Evolutionary conservation across 2,888 invertebrate genomes (phyloP).

Genomic region (Cosmopolites sordidus): DNA sequence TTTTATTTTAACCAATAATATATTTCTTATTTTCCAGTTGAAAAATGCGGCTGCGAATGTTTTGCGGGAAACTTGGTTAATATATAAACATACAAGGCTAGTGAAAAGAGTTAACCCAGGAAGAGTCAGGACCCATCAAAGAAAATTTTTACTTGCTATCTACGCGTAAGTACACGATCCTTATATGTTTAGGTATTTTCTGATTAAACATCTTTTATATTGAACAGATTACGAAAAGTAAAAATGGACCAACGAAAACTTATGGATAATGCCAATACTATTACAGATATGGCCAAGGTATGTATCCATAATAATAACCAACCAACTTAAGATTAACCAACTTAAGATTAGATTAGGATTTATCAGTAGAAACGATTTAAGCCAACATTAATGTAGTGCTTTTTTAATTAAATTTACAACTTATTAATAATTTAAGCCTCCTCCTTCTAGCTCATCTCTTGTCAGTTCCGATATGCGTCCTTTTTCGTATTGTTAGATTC

Average conservation of each 20-base stretch:
- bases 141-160: conserved; percentile 98
- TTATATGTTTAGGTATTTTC: conserved; percentile 4
- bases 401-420: too few species aligned
- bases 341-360: too few species aligned
- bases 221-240: conserved; percentile 87
- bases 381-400: too few species aligned
- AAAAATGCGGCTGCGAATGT: conserved; percentile 99
- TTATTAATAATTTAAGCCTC: too few species aligned
- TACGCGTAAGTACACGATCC: conserved; percentile 78
- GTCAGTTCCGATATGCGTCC: too few species aligned
- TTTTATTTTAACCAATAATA: too few species aligned
- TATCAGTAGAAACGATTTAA: too few species aligned
- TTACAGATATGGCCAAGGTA: conserved; percentile 99
- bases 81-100: conserved; percentile 98
- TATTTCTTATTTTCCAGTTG: conserved; percentile 61
- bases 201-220: not conserved
- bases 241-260: conserved; percentile 99
- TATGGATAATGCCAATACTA: conserved; percentile 98
- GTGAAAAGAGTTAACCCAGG: conserved; percentile 96
- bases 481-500: too few species aligned
- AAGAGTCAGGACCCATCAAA: conserved; percentile 94
- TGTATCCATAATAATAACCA: too few species aligned
- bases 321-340: too few species aligned
- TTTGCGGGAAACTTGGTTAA: conserved; percentile 98
- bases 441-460: too few species aligned